Evolutionary conservation across 2,797 vertebrate genomes (phyloP).

Genomic region (Tangara arthus): DNA sequence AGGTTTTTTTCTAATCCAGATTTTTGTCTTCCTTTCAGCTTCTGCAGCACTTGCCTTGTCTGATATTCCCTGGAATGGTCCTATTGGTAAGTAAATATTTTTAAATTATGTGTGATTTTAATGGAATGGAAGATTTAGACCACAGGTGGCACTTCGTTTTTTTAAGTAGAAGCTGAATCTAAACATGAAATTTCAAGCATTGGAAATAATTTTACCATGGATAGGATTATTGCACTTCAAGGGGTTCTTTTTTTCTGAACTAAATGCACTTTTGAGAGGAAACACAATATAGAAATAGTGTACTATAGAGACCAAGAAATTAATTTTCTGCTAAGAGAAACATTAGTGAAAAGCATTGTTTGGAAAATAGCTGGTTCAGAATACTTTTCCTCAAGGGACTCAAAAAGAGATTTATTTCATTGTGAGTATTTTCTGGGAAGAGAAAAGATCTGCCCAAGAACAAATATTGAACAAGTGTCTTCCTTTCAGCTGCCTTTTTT

Average conservation of each 20-base stretch:
- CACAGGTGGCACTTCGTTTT: neutral
- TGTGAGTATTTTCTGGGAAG: neutral
- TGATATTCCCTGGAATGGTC: slow-evolving; percentile 97
- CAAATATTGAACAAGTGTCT: neutral
- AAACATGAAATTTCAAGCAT: neutral
- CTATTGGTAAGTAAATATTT: slow-evolving; percentile 82
- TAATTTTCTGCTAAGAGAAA: neutral
- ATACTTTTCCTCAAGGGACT: neutral
- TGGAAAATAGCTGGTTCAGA: neutral
- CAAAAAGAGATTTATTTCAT: neutral
- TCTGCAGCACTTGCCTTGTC: slow-evolving; percentile 93
- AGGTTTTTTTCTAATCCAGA: neutral
- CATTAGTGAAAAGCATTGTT: neutral
- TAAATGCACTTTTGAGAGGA: neutral
- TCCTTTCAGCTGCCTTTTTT: neutral
- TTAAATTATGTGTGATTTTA: neutral
- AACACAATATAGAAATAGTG: neutral
- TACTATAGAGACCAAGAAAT: neutral
- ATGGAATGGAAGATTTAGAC: neutral
- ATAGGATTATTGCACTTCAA: neutral
- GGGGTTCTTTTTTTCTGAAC: neutral
- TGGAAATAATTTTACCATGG: neutral
- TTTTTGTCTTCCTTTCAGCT: slow-evolving; percentile 73
- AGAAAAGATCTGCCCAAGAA: neutral
- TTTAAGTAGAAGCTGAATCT: neutral